These are phyloP conservation scores for Toxotes lorentzi DNA, from an alignment of 2,797 vertebrate genomes.

Conservation along the genomic window DNA sequence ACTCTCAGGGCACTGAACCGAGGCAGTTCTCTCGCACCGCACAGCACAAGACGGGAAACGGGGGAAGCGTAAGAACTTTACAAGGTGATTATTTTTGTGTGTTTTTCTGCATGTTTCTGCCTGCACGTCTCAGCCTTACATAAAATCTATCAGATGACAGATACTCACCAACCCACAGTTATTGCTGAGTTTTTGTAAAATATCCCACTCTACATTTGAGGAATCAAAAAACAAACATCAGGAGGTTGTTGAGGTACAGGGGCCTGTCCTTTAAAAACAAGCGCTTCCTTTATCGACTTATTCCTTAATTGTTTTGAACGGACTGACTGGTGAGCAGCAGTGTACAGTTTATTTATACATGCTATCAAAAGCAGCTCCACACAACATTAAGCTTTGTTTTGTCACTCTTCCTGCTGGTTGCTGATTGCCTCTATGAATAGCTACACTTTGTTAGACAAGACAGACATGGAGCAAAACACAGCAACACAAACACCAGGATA, in stretches of 20 bases:
- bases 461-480: slow-evolving; percentile 39
- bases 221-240: slow-evolving; percentile 12
- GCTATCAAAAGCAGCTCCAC: slow-evolving; percentile 57
- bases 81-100: too few species aligned
- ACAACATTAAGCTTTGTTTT: slow-evolving; percentile 64
- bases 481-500: slow-evolving; percentile 30
- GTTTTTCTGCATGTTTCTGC: not conserved
- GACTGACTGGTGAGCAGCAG: slow-evolving; percentile 38
- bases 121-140: not conserved
- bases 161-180: not conserved
- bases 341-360: slow-evolving; percentile 53
- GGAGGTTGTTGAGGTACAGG: not conserved
- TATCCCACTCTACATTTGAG: not conserved
- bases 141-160: not conserved
- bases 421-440: slow-evolving; percentile 69
- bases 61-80: not conserved
- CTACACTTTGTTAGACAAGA: slow-evolving; percentile 50
- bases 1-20: not conserved
- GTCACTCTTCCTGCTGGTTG: slow-evolving; percentile 55
- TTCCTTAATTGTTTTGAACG: slow-evolving; percentile 45
- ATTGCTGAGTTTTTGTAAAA: not conserved
- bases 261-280: not conserved
- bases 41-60: not conserved
- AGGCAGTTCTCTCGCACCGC: not conserved
- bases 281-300: not conserved